Base-by-base conservation (phyloP, 1,140 invertebrate genomes). In the Brachionus plicatilis region DNA sequence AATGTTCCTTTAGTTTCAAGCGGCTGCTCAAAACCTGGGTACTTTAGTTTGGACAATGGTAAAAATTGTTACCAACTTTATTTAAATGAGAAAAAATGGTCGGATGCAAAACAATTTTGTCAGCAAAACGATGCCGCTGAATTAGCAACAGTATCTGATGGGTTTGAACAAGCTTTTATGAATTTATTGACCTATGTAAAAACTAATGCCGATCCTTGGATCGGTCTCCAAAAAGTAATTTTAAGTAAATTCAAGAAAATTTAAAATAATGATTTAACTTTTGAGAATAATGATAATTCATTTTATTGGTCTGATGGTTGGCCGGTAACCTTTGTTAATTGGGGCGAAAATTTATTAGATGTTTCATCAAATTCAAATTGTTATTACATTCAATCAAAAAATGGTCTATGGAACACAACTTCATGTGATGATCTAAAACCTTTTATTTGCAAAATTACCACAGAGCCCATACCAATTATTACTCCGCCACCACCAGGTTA, bases 61-160 rank as follows among this genome's bases (percentile, higher is more conserved):
- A 68, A 82, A 47, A 82, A 82, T 68, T 82, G 79, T n/a, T 82
- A 82, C 43, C 53, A 82, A 37, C 33, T 82, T 0, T 82, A 65
- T 47, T 20, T 45, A 20, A 11, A 60, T 37, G 12, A 43, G 29
- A 60, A 82, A 47, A 82, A 24, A 65, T 65, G 79, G 79, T 65
- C 24, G 7, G 53, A 68, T 11, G 79, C 79, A 17, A 60, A 37
- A 60, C 50, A 82, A 45, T 82, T 37, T 47, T 82, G 79, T 24
- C n/a, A 82, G 12, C 78, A 80, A 60, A 82, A 24, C 5, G 79
- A 82, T 43, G 50, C 24, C 41, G 79, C 53, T 68, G 33, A 82
- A 12, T 45, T 82, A 14, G 79, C 14, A 24, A 65, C 79, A 12
- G 65, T 82, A 3, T 56, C 14, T 12, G 79, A 82, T 47, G 79